A percentile compares a stretch with the other conserved stretches of the same genome.
Evolutionary conservation across 2,888 invertebrate species (phyloP).

Genomic region (Globia sparganii): DNA sequence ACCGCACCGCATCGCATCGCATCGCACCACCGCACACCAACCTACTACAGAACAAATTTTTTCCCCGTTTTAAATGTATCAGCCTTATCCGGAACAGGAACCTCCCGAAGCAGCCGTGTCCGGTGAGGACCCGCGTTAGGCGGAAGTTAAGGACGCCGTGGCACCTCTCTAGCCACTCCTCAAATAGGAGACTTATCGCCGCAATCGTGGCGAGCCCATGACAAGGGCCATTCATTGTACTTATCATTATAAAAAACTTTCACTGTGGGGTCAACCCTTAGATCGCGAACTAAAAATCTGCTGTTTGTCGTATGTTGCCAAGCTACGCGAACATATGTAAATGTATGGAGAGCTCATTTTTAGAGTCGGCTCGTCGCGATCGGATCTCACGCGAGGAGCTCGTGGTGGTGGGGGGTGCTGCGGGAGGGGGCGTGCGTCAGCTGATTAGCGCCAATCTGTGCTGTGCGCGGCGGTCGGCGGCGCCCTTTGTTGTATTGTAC

Average conservation of each 20-base stretch:
- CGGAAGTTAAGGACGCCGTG: no score
- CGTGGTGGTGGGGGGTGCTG: not conserved
- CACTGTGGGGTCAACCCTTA: not conserved
- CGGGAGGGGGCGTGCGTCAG: conserved; percentile 22
- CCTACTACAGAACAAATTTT: no score
- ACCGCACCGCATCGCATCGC: not conserved
- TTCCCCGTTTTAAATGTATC: not conserved
- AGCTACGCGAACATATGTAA: not conserved
- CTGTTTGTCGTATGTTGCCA: no score
- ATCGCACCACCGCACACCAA: not conserved
- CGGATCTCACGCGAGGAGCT: not conserved
- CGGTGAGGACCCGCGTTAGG: no score
- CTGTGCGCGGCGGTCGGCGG: conserved; percentile 23
- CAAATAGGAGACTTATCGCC: no score
- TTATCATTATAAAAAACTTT: not conserved
- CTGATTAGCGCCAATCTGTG: conserved; percentile 55
- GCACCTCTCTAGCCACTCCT: no score
- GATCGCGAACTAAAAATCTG: not conserved
- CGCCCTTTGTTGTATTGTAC: conserved; percentile 29
- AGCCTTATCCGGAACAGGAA: no score
- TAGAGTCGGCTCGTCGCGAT: conserved; percentile 9
- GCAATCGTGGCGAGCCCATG: no score
- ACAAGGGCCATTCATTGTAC: no score
- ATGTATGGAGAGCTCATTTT: not conserved
- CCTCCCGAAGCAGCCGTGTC: no score